phyloP scores from a whole-genome alignment of 2,113 vertebrate species.

The Herpetotheres cachinnans region DNA sequence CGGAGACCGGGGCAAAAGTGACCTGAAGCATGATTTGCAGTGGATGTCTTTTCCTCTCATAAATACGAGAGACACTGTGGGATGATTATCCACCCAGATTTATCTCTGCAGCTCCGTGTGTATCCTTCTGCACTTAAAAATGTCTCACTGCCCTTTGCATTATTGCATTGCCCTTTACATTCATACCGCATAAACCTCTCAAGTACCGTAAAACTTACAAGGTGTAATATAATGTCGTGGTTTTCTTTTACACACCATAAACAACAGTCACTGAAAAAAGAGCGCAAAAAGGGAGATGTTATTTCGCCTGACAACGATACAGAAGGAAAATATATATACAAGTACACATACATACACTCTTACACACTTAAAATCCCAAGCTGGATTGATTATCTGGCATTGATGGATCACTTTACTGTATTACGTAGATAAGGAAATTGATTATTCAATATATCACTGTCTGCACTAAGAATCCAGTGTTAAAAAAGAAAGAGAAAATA shows the following conservation, averaged over 20 bases:
- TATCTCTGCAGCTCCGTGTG: constrained; percentile 46
- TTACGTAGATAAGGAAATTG: constrained; percentile 90
- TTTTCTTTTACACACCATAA: constrained; percentile 36
- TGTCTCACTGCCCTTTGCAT: constrained; percentile 66
- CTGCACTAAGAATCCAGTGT: constrained; percentile 63
- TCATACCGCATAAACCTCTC: constrained; percentile 64
- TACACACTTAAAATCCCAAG: constrained; percentile 68
- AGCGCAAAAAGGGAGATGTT: constrained; percentile 28
- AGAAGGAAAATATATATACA: constrained; percentile 61
- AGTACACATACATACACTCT: not conserved
- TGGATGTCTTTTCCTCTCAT: not conserved
- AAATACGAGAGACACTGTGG: constrained; percentile 37
- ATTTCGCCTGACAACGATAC: constrained; percentile 9
- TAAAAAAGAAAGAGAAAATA: constrained; percentile 67
- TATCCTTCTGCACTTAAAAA: constrained; percentile 61
- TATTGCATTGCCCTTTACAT: constrained; percentile 70
- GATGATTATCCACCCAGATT: constrained; percentile 53
- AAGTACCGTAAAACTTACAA: constrained; percentile 68
- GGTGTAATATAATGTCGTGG: constrained; percentile 46
- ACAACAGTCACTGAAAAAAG: constrained; percentile 31
- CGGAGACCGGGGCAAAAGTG: not conserved
- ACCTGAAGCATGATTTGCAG: constrained; percentile 22
- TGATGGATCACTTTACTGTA: constrained; percentile 86
- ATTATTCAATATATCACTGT: constrained; percentile 87
- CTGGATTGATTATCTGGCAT: constrained; percentile 81